phyloP scores from a whole-genome alignment of 2,888 invertebrate genomes.

The Amiota communis region DNA sequence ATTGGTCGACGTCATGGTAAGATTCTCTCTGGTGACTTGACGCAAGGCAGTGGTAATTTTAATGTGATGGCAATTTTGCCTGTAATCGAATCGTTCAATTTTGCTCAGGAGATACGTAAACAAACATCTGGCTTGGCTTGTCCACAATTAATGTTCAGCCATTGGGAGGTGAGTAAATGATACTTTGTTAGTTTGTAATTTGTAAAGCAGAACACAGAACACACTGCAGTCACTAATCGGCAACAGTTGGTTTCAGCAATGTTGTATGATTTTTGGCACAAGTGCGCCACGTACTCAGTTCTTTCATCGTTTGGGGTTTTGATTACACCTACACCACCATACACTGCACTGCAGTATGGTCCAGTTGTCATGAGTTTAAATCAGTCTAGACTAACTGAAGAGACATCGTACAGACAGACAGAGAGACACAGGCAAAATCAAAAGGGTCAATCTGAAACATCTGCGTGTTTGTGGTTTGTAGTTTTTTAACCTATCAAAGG shows the following conservation, averaged over 20 bases:
- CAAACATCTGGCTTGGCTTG: slow-evolving; percentile 97
- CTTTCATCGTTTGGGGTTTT: too few relatives aligned
- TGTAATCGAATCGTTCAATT: slow-evolving; percentile 96
- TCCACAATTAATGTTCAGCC: slow-evolving; percentile 96
- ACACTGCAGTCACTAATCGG: neutral
- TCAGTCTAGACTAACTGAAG: neutral
- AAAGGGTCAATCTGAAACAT: slow-evolving; percentile 37
- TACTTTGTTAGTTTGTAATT: neutral
- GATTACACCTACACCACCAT: neutral
- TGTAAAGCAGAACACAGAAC: neutral
- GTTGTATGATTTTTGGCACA: slow-evolving; percentile 49
- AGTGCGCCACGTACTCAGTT: slow-evolving; percentile 51
- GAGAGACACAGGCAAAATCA: too few relatives aligned
- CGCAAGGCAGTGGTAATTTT: slow-evolving; percentile 92
- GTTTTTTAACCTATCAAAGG: slow-evolving; percentile 36
- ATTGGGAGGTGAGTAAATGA: slow-evolving; percentile 89
- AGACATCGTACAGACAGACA: too few relatives aligned
- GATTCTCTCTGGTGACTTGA: slow-evolving; percentile 90
- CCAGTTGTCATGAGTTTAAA: neutral
- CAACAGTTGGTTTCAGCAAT: slow-evolving; percentile 36
- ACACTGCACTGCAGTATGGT: neutral
- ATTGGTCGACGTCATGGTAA: slow-evolving; percentile 90
- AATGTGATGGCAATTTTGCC: slow-evolving; percentile 91
- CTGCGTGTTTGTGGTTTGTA: slow-evolving; percentile 48
- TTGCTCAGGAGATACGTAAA: slow-evolving; percentile 94